Conservation (phyloP, 1,140 invertebrate species). For the Oedothorax gibbosus region DNA sequence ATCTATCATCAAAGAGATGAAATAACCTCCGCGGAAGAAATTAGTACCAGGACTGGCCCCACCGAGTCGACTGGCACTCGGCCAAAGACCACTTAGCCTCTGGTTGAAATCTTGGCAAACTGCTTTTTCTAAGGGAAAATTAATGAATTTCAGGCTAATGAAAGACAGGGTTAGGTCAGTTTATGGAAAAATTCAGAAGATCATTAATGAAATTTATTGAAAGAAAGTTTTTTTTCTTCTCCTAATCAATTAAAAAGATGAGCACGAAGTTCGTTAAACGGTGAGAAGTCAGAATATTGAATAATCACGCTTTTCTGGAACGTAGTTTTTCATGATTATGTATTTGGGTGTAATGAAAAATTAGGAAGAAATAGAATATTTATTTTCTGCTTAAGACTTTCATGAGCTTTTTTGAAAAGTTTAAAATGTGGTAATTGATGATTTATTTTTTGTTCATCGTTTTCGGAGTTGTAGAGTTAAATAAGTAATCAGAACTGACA, state of each 20-base stretch:
- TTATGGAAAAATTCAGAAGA: conserved; percentile 52
- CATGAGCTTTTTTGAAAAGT: too few relatives aligned
- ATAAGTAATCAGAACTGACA: too few relatives aligned
- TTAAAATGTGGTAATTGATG: too few relatives aligned
- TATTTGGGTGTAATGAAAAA: background rate
- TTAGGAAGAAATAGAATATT: background rate
- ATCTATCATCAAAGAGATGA: conserved; percentile 20
- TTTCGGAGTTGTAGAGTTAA: too few relatives aligned
- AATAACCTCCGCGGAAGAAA: background rate
- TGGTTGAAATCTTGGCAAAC: conserved; percentile 53
- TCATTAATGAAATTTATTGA: conserved; percentile 56
- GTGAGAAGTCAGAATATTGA: too few relatives aligned
- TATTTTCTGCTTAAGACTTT: background rate
- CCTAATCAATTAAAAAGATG: conserved; percentile 8
- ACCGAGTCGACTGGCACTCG: conserved; percentile 37
- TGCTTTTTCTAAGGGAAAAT: conserved; percentile 38
- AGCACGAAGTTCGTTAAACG: too few relatives aligned
- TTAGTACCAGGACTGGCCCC: conserved; percentile 22
- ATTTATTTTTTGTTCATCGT: too few relatives aligned
- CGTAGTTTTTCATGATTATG: background rate
- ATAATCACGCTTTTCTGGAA: too few relatives aligned
- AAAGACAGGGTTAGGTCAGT: conserved; percentile 34
- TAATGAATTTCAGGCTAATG: conserved; percentile 53
- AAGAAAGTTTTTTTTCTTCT: conserved; percentile 30
- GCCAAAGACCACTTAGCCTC: conserved; percentile 30